Base-by-base conservation (phyloP, 1,140 invertebrate species). In the Potamilus streckersoni region DNA sequence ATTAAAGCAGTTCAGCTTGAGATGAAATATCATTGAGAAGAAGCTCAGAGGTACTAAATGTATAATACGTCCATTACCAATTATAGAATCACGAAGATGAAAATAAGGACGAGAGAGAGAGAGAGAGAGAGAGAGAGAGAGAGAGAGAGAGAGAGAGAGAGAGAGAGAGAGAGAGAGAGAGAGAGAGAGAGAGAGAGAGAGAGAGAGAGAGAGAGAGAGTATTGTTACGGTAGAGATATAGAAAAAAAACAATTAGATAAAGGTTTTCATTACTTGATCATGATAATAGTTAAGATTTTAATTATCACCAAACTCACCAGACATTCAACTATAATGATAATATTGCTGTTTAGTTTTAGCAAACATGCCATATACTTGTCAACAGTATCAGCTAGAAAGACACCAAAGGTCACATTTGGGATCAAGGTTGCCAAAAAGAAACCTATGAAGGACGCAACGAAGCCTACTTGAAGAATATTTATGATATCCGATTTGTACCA, bases 361-460 rank as follows among this genome's bases (percentile, higher is more conserved):
- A 17, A 20, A 81, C 87, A 81, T 85, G 92, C 92, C 95, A 99
- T 99, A 87, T 98, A 95, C 87, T 97, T 95, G 57, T 96, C 95
- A 0, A 98, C 99, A 5, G 97, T 97, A 89, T 98, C 94, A 68
- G 97, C 94, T 20, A 99, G 91, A 12, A 99, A 91, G 15, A 98
- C 98, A 69, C 97, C 97, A 86, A 98, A 98, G 1, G 97, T 98
- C 68, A 98, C 97, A 75, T 98, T 99, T 1, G 98, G 98, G 1
- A 98, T 98, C 14, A 99, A 92, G 87, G 97, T 98, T 62, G 97
- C 98, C 87, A 99, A 98, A 88, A 99, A 99, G 31, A 99, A 92
- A 91, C 99, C 99, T 82, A 98, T 96, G 92, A 97, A 97, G 0
- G 98, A 97, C 17, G 98, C 98, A 5, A 99, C 90, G 86, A 96